Conservation (phyloP, 2,888 invertebrate genomes). For the Euplagia quadripunctaria region DNA sequence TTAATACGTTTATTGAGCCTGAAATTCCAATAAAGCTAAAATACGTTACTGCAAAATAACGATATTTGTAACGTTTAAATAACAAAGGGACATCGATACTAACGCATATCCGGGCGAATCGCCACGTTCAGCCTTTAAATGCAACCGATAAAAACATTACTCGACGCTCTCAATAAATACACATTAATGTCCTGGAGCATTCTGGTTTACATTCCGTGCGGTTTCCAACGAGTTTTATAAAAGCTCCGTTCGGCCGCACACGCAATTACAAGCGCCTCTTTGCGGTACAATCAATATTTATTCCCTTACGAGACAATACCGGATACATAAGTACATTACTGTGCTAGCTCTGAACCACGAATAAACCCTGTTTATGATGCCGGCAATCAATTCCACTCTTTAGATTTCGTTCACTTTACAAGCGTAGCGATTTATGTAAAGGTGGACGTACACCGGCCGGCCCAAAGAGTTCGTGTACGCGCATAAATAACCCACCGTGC, state of each 20-base stretch:
- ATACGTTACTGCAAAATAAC: slow-evolving; percentile 50
- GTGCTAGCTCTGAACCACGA: slow-evolving; percentile 52
- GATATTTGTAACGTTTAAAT: slow-evolving; percentile 53
- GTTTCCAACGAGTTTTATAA: slow-evolving; percentile 86
- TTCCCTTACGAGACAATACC: slow-evolving; percentile 75
- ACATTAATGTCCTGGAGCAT: slow-evolving; percentile 85
- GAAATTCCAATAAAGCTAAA: slow-evolving; percentile 45
- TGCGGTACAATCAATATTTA: slow-evolving; percentile 83
- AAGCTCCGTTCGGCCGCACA: slow-evolving; percentile 83
- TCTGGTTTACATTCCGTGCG: slow-evolving; percentile 86
- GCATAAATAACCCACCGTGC: slow-evolving; percentile 73
- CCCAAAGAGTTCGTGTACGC: slow-evolving; percentile 57
- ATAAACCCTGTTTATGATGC: slow-evolving; percentile 51
- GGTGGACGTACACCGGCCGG: slow-evolving; percentile 59
- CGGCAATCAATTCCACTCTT: slow-evolving; percentile 62
- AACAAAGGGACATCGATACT: slow-evolving; percentile 59
- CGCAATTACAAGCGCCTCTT: slow-evolving; percentile 85
- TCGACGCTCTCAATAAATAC: slow-evolving; percentile 85
- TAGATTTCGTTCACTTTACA: slow-evolving; percentile 55
- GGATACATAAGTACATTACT: slow-evolving; percentile 72
- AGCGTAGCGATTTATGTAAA: slow-evolving; percentile 61
- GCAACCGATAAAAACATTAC: slow-evolving; percentile 86
- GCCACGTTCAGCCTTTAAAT: slow-evolving; percentile 71
- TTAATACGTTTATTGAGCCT: slow-evolving; percentile 42
- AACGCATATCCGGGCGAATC: slow-evolving; percentile 71